Percentiles rank a stretch among this genome's conserved stretches.
Conservation (phyloP, 1,140 invertebrate genomes). For the Eumeta japonica region DNA sequence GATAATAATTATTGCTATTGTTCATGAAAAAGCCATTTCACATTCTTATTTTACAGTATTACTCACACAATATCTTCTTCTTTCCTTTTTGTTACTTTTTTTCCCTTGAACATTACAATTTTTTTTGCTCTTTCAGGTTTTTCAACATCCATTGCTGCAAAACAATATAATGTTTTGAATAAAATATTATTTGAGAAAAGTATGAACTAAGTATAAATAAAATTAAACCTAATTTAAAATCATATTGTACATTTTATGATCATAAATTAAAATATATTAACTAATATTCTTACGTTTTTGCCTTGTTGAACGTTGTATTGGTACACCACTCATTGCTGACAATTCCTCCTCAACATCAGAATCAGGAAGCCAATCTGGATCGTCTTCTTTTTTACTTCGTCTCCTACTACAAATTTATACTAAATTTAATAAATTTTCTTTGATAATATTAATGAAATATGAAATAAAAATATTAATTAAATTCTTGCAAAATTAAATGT, state of each 20-base stretch:
- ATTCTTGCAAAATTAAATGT: neutral
- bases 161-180: slow-evolving; percentile 6
- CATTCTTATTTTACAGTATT: slow-evolving; percentile 2
- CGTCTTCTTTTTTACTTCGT: slow-evolving; percentile 44
- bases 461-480: neutral
- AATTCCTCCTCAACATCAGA: slow-evolving; percentile 57
- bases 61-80: slow-evolving; percentile 15
- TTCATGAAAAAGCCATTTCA: too few relatives aligned
- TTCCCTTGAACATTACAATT: slow-evolving; percentile 10
- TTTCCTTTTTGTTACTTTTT: slow-evolving; percentile 11
- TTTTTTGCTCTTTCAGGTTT: slow-evolving; percentile 15
- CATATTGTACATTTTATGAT: neutral
- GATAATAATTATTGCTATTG: too few relatives aligned
- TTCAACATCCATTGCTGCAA: slow-evolving; percentile 34
- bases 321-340: slow-evolving; percentile 51
- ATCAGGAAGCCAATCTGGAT: slow-evolving; percentile 57
- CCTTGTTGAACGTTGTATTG: slow-evolving; percentile 26
- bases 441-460: neutral
- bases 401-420: slow-evolving; percentile 24
- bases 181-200: too few relatives aligned
- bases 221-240: neutral
- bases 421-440: slow-evolving; percentile 1
- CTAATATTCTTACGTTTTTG: slow-evolving; percentile 29
- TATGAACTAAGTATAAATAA: too few relatives aligned
- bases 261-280: neutral